phyloP scores from a whole-genome alignment of 2,113 vertebrate genomes.

The Archocentrus centrarchus region DNA sequence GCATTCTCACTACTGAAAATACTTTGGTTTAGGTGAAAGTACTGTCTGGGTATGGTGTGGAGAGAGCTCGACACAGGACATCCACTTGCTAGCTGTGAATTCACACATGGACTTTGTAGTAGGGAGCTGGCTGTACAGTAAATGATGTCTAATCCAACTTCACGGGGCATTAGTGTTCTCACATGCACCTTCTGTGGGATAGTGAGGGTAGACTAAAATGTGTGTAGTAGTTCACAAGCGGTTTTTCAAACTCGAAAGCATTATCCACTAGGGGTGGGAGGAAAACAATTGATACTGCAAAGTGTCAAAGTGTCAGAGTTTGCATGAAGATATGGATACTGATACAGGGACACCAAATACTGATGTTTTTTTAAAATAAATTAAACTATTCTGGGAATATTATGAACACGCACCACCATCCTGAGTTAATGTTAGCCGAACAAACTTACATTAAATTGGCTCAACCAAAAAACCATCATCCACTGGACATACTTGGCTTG shows the following conservation, averaged over 20 bases:
- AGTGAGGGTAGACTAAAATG: neutral
- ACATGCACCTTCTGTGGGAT: neutral
- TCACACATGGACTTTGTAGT: neutral
- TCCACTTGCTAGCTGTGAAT: neutral
- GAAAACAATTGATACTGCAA: no score
- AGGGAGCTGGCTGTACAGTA: neutral
- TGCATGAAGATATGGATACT: no score
- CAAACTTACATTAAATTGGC: no score
- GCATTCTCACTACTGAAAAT: slow-evolving; percentile 9
- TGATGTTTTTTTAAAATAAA: no score
- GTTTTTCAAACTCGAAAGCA: slow-evolving; percentile 16
- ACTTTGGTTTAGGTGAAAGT: neutral
- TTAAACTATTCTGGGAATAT: no score
- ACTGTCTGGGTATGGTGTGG: neutral
- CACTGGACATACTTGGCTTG: no score
- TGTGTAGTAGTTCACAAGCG: slow-evolving; percentile 1
- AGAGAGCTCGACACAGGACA: neutral
- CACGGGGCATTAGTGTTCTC: neutral
- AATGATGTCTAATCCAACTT: neutral
- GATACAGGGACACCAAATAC: no score
- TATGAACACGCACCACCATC: no score
- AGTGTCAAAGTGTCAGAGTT: no score
- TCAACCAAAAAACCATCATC: no score
- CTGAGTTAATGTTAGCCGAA: no score
- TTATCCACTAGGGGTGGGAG: no score